Base-by-base conservation (phyloP, 1,140 invertebrate species). In the Ectropis grisescens region DNA sequence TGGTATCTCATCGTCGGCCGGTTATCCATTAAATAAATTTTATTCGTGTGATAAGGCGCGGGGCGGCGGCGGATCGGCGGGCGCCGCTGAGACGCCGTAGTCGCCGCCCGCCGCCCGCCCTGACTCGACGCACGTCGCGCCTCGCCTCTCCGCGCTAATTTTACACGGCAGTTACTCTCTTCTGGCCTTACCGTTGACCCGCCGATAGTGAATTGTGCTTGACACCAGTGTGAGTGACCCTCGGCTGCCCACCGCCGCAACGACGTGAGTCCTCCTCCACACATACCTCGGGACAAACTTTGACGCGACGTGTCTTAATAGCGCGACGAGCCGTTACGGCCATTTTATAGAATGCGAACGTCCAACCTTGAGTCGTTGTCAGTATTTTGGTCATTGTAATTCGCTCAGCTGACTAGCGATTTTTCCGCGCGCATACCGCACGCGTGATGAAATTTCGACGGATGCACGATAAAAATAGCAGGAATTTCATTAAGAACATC, bases 1-100 rank as follows among this genome's bases (percentile, higher is more conserved):
- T 69, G 56, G 52, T 47, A 59, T 48, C 48, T 55, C 61, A 70
- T 69, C 58, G 57, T 47, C 53, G 48, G 41, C 44, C 52, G 64
- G 66, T 79, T 75, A 79, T 65, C 67, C 71, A 66, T 74, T 68
- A 74, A 79, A 75, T 75, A 68, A 69, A 76, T 75, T 74, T 76
- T 62, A 70, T 67, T 74, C 55, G 52, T 44, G 60, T 72, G 69
- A 75, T 74, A 74, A 72, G 69, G 56, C 55, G 60, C 33, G 66
- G 58, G 66, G 64, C 54, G 60, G 52, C 43, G 48, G 62, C 52
- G 54, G 41, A 42, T 35, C 39, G 42, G 51, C 51, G 52, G 69
- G 71, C 66, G 68, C 67, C 66, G 59, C 47, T 48, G 47, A 55
- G 67, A 48, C 72, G 67, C 58, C 62, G 61, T 41, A 78, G 65